Evolutionary conservation across 1,140 invertebrate genomes (phyloP).

Genomic region (Atta colombica): DNA sequence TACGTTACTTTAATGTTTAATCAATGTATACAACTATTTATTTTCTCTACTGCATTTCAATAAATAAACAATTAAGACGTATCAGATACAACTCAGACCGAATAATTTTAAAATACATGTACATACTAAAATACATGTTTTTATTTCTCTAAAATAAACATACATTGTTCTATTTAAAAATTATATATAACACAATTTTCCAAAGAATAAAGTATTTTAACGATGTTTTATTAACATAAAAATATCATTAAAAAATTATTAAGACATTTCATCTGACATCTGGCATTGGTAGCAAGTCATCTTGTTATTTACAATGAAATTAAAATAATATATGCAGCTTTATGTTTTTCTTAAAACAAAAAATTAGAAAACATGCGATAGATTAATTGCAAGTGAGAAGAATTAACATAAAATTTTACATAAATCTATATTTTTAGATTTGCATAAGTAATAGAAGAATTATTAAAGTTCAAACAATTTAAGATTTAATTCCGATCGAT

Average conservation of each 20-base stretch:
- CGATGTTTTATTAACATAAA: too few relatives aligned
- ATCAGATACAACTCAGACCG: background rate
- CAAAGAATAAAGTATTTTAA: too few relatives aligned
- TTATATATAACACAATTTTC: background rate
- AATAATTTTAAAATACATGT: background rate
- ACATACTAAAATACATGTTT: background rate
- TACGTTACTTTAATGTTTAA: background rate
- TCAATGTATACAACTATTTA: background rate
- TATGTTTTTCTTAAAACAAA: background rate
- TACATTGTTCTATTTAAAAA: background rate
- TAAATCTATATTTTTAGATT: background rate
- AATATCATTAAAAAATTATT: too few relatives aligned
- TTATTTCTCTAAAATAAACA: background rate
- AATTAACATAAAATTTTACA: background rate
- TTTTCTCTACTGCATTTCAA: background rate
- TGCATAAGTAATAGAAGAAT: background rate
- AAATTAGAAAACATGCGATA: background rate
- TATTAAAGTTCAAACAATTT: background rate
- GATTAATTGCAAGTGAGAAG: background rate
- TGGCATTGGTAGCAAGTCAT: too few relatives aligned
- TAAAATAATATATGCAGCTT: background rate
- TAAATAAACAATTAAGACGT: background rate
- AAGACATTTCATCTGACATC: too few relatives aligned
- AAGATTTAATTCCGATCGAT: conserved; percentile 1
- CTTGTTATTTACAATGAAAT: too few relatives aligned